A percentile compares a stretch with the other conserved stretches of the same genome.
Evolutionary conservation across 1,140 invertebrate species (phyloP).

Genomic region (Brachionus rotundiformis): DNA sequence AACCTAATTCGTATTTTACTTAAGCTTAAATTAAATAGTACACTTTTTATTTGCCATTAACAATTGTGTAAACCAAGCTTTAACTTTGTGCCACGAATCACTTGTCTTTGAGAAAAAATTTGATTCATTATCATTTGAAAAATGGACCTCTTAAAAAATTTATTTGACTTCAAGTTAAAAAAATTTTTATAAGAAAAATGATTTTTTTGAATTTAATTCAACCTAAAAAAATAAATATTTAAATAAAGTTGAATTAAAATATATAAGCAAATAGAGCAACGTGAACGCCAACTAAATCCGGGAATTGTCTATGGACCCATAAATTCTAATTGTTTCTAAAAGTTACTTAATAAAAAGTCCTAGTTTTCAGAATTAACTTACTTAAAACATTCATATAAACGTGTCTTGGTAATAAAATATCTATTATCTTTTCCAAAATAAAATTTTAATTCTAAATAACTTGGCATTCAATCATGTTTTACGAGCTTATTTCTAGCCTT

Average conservation of each 20-base stretch:
- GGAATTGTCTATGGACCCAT: not conserved
- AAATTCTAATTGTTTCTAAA: not conserved
- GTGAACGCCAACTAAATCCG: not conserved
- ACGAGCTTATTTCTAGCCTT: not conserved
- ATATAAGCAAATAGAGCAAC: not conserved
- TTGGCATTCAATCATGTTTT: not conserved
- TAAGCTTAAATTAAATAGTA: constrained; percentile 10
- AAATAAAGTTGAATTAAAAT: not conserved
- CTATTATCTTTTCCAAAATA: not conserved
- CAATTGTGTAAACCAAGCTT: not conserved
- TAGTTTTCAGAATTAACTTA: not conserved
- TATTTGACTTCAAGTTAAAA: too few relatives aligned
- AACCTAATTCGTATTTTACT: constrained; percentile 4
- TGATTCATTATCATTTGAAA: not conserved
- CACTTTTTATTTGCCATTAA: not conserved
- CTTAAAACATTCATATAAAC: not conserved
- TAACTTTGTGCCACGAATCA: not conserved
- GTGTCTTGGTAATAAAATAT: not conserved
- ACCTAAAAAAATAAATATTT: not conserved
- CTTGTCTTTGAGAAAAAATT: not conserved
- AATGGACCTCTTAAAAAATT: too few relatives aligned
- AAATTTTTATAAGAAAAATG: too few relatives aligned
- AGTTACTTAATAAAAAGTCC: not conserved
- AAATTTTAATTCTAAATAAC: not conserved
- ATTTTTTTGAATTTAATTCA: not conserved